phyloP scores from a whole-genome alignment of 2,888 invertebrate species.

The Holacanthella duospinosa region DNA sequence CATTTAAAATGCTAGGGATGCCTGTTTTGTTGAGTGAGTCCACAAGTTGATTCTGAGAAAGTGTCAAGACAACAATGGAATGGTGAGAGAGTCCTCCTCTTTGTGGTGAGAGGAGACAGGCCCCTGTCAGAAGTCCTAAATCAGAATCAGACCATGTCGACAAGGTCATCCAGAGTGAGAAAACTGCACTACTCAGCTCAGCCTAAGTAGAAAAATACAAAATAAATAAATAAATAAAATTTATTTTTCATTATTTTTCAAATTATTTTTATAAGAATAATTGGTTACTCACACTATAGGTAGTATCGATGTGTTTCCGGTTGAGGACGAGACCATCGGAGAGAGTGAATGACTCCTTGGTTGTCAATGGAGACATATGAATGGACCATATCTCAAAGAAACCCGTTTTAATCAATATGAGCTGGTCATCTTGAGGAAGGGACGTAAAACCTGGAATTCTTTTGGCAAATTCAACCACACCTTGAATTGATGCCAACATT shows the following conservation, averaged over 20 bases:
- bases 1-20: conserved; percentile 52
- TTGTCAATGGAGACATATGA: conserved; percentile 66
- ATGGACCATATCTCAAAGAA: conserved; percentile 95
- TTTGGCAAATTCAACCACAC: conserved; percentile 93
- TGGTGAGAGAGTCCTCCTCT: conserved; percentile 69
- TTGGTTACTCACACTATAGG: conserved; percentile 66
- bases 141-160: conserved; percentile 78
- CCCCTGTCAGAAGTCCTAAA: conserved; percentile 74
- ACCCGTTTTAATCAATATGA: conserved; percentile 88
- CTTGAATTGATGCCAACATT: conserved; percentile 80
- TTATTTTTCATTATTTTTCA: conserved; percentile 1
- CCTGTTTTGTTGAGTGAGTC: conserved; percentile 62
- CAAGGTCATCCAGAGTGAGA: conserved; percentile 61
- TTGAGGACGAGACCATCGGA: conserved; percentile 79
- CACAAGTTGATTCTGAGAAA: conserved; percentile 66
- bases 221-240: conserved; percentile 4
- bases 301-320: conserved; percentile 67
- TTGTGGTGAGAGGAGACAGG: conserved; percentile 70
- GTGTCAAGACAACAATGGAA: conserved; percentile 56
- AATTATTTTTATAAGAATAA: neutral
- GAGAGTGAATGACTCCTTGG: conserved; percentile 62
- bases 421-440: conserved; percentile 88
- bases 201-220: conserved; percentile 50
- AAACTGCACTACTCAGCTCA: conserved; percentile 68
- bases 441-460: conserved; percentile 80